phyloP scores from a whole-genome alignment of 2,797 vertebrate genomes.

The Garrulus glandarius region DNA sequence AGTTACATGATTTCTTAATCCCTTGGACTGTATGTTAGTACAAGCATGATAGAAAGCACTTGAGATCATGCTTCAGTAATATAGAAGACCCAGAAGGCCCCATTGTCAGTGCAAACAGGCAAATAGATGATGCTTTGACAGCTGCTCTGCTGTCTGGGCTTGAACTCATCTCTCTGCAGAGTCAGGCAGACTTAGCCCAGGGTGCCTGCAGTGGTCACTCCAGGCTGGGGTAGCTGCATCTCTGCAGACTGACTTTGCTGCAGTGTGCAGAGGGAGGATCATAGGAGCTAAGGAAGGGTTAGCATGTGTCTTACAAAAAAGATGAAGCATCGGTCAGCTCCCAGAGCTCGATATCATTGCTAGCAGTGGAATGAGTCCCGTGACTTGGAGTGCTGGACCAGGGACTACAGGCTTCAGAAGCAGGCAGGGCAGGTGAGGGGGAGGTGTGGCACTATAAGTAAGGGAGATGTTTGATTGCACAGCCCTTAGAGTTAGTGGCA shows the following conservation, averaged over 20 bases:
- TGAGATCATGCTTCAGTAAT: background rate
- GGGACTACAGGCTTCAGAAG: background rate
- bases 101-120: background rate
- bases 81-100: background rate
- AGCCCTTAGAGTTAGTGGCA: background rate
- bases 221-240: background rate
- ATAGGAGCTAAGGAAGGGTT: background rate
- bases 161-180: background rate
- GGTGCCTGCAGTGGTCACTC: background rate
- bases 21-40: background rate
- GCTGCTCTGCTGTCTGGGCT: background rate
- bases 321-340: background rate
- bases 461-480: background rate
- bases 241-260: background rate
- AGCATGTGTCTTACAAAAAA: background rate
- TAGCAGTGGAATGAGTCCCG: background rate
- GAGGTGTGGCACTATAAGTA: background rate
- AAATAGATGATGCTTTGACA: background rate
- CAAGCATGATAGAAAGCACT: background rate
- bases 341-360: background rate
- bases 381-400: background rate
- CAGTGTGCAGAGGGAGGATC: background rate
- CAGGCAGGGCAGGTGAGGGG: background rate
- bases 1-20: background rate
- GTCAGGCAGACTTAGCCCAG: background rate